Evolutionary conservation across 2,113 vertebrate species (phyloP).

Genomic region (Menidia beryllina): DNA sequence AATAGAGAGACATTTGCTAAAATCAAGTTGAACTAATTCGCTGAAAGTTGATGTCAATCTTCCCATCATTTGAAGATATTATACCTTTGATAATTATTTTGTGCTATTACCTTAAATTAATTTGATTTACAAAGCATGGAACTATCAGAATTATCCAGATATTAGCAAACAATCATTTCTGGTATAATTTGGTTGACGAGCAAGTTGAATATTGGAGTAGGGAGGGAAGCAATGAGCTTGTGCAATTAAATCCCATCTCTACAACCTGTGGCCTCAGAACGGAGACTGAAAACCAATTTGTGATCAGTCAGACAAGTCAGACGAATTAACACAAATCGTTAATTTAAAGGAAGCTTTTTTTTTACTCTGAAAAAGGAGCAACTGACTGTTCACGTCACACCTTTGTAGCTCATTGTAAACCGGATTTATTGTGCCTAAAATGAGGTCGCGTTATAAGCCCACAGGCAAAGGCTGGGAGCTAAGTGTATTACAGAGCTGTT

Average conservation of each 20-base stretch:
- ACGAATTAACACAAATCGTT: not conserved
- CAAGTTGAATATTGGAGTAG: constrained; percentile 16
- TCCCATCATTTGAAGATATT: constrained; percentile 1
- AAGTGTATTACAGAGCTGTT: constrained; percentile 43
- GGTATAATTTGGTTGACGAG: constrained; percentile 13
- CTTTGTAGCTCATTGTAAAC: not conserved
- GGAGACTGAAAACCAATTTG: constrained; percentile 24
- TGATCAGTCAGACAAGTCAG: not conserved
- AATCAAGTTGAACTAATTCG: not conserved
- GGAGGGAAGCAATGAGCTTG: constrained; percentile 16
- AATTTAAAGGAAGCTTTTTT: not conserved
- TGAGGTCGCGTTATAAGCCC: constrained; percentile 72
- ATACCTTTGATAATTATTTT: not conserved
- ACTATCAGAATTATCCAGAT: constrained; percentile 4
- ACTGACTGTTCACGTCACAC: constrained; percentile 9
- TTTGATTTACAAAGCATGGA: constrained; percentile 10
- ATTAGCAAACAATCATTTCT: not conserved
- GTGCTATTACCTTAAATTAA: constrained; percentile 12
- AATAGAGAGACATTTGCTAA: constrained; percentile 7
- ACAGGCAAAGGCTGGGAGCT: constrained; percentile 72
- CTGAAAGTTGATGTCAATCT: not conserved
- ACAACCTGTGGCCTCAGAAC: constrained; percentile 77
- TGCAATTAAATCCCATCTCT: constrained; percentile 13
- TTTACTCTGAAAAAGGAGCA: no score
- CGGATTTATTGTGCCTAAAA: not conserved